Evolutionary conservation across 2,888 invertebrate species (phyloP).

Genomic region (Linyphia triangularis): DNA sequence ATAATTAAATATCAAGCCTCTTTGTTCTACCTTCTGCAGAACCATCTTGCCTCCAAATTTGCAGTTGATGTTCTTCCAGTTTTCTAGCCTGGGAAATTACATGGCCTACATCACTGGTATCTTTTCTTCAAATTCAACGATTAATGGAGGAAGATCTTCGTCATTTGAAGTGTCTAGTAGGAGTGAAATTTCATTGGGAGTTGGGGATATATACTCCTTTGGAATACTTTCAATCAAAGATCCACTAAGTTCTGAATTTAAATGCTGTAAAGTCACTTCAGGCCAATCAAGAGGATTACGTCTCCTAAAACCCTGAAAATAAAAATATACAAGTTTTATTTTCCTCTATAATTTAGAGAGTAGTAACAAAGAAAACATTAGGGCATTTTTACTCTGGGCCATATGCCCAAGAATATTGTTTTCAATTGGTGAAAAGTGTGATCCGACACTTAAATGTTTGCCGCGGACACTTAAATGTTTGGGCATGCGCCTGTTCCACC

Average conservation of each 20-base stretch:
- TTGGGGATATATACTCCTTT: too few relatives aligned
- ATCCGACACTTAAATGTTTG: too few relatives aligned
- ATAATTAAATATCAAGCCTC: not conserved
- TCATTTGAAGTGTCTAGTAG: not conserved
- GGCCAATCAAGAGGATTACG: not conserved
- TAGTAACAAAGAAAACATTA: too few relatives aligned
- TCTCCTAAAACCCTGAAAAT: not conserved
- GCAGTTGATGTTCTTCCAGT: not conserved
- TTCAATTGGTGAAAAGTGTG: too few relatives aligned
- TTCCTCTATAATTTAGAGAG: too few relatives aligned
- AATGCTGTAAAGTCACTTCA: not conserved
- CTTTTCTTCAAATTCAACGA: not conserved
- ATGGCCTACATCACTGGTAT: not conserved
- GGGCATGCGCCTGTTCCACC: too few relatives aligned
- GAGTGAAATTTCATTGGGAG: too few relatives aligned
- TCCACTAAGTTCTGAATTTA: not conserved
- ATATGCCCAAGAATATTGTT: too few relatives aligned
- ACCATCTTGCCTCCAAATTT: not conserved
- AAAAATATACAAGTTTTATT: too few relatives aligned
- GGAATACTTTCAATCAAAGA: not conserved
- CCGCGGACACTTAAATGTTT: too few relatives aligned
- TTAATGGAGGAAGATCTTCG: not conserved
- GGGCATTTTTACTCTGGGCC: too few relatives aligned
- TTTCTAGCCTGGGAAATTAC: not conserved
- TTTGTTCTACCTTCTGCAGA: not conserved